Evolutionary conservation across 2,797 vertebrate species (phyloP).

Genomic region (Phaenicophaeus curvirostris): DNA sequence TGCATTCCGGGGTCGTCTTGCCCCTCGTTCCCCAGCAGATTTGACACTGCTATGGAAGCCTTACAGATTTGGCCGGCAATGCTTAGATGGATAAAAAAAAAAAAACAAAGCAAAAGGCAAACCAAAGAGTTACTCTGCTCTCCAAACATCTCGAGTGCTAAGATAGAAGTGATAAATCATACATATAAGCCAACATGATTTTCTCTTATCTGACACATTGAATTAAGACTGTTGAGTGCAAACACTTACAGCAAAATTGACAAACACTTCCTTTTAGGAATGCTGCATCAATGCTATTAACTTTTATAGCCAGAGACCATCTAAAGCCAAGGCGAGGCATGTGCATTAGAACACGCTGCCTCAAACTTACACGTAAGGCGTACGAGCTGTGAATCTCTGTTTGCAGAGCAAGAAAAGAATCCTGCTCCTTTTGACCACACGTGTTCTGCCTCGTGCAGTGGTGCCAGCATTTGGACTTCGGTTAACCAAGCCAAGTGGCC

Average conservation of each 20-base stretch:
- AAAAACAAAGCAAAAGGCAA: not conserved
- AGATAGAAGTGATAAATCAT: slow-evolving; percentile 71
- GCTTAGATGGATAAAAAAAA: slow-evolving; percentile 11
- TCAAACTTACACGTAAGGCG: fast-evolving
- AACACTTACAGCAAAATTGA: slow-evolving; percentile 70
- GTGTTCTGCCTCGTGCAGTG: not conserved
- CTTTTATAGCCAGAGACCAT: slow-evolving; percentile 57
- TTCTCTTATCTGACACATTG: slow-evolving; percentile 66
- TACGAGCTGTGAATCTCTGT: not conserved
- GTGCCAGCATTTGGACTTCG: slow-evolving; percentile 2
- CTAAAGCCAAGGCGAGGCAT: slow-evolving; percentile 38
- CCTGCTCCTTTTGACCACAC: not conserved
- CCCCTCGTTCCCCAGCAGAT: not conserved
- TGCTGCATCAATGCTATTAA: slow-evolving; percentile 56
- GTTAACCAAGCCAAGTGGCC: not conserved
- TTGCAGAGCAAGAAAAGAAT: not conserved
- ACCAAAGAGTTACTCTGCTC: slow-evolving; percentile 14
- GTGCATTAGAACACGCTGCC: not conserved
- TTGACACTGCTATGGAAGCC: too few relatives aligned
- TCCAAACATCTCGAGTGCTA: slow-evolving; percentile 53
- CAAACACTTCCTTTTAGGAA: slow-evolving; percentile 65
- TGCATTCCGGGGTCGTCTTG: not conserved
- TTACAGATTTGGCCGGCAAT: not conserved
- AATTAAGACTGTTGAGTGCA: slow-evolving; percentile 66
- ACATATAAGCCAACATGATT: slow-evolving; percentile 70